Evolutionary conservation across 2,888 invertebrate species (phyloP), one percentile per base, ranked within the genome.

Genomic region (Theretra japonica): DNA sequence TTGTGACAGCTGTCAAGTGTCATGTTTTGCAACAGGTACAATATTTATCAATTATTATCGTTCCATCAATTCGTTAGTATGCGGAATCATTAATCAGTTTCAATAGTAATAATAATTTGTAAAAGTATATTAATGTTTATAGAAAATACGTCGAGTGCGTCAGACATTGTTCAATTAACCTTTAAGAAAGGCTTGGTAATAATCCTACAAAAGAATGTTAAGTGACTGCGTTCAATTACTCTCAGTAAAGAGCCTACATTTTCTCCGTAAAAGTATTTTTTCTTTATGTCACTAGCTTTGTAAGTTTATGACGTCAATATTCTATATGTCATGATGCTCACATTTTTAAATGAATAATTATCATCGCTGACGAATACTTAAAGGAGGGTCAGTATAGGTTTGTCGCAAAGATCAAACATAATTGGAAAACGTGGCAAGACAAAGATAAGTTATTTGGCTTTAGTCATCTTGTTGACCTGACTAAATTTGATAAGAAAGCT

Each of bases 111-210:
- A 60, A 4, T 19, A 15, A 0, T 30, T 11, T n/a, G n/a, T 7
- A 30, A 28, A 28, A 60, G 5, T 17, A 60, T 17, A 17, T 25
- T 17, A 15, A 17, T 59, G 28, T 60, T 60, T 62, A 21, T 33
- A 62, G 30, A 62, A 41, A 62, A 65, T 65, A 23, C 21, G 21
- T 30, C n/a, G 11, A n/a, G n/a, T 28, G 25, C 59, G 30, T 33
- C 33, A 33, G 17, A 8, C 23, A 62, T 33, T 62, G n/a, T 33
- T 30, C 62, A 62, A 62, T 65, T 65, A 65, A 65, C 62, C 41
- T 65, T 65, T 41, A 41, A 65, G 41, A 41, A 65, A 21, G n/a
- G n/a, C 62, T 41, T 21, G n/a, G 21, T 41, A 41, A 41, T 41
- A 23, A 23, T 41, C 62, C 41, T 41, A 7, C 62, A 15, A 41